Evolutionary conservation across 2,888 invertebrate genomes (phyloP).

Genomic region (Blera fallax): DNA sequence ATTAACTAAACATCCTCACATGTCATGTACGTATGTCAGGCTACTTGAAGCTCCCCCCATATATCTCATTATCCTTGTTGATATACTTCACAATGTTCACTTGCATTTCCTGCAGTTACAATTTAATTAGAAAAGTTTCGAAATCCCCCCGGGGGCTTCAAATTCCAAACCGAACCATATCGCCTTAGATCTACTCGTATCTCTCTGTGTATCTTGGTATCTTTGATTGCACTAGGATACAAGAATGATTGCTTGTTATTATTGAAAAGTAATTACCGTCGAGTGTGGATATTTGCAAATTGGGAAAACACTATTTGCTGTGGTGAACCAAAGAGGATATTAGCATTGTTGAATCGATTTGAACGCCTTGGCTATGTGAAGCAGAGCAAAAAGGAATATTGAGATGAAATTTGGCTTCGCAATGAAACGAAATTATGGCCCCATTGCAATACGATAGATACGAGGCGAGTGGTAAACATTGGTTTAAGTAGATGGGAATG

Average conservation of each 20-base stretch:
- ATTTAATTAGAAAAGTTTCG: neutral
- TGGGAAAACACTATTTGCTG: conserved; percentile 36
- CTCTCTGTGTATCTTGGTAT: no score
- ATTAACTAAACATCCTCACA: no score
- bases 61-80: no score
- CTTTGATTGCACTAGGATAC: neutral
- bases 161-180: neutral
- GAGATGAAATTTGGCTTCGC: conserved; percentile 6
- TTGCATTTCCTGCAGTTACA: neutral
- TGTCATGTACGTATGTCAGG: no score
- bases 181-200: neutral
- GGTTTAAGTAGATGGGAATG: neutral
- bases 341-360: conserved; percentile 16
- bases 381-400: neutral
- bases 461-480: neutral
- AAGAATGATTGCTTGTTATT: conserved; percentile 17
- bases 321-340: conserved; percentile 46
- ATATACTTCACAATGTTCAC: neutral
- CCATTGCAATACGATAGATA: neutral
- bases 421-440: neutral
- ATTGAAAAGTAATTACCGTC: conserved; percentile 30
- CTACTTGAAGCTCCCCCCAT: no score
- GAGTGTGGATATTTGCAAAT: conserved; percentile 9
- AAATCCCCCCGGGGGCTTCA: neutral
- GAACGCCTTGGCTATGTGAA: neutral